These are phyloP conservation scores for Lithobates sylvaticus DNA, from an alignment of 2,797 vertebrate species.

Conservation along the genomic window DNA sequence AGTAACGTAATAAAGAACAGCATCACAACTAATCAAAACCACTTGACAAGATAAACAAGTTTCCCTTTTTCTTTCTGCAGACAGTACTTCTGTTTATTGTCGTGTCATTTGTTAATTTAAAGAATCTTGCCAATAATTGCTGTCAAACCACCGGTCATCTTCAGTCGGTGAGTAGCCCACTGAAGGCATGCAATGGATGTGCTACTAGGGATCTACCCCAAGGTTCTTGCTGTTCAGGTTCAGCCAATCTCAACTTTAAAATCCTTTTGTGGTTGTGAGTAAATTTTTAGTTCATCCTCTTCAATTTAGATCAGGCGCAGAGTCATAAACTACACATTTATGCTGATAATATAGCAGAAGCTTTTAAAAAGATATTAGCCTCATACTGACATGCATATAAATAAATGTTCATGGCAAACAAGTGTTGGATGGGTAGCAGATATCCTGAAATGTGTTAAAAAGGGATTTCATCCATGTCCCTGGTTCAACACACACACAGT, in stretches of 20 bases:
- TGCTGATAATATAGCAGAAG: slow-evolving; percentile 58
- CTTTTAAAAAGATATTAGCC: slow-evolving; percentile 64
- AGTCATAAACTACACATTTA: slow-evolving; percentile 41
- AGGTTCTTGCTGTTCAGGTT: slow-evolving; percentile 40
- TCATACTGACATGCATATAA: slow-evolving; percentile 56
- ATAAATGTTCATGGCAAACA: slow-evolving; percentile 50
- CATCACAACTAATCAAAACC: slow-evolving; percentile 95
- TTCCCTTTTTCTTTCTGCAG: slow-evolving; percentile 82
- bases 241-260: slow-evolving; percentile 44
- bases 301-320: slow-evolving; percentile 64
- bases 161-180: slow-evolving; percentile 16
- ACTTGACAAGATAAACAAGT: slow-evolving; percentile 89
- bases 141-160: slow-evolving; percentile 45
- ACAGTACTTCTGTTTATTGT: slow-evolving; percentile 95
- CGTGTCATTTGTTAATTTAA: slow-evolving; percentile 84
- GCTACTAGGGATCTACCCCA: slow-evolving; percentile 71
- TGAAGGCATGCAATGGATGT: slow-evolving; percentile 3
- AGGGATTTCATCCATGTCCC: slow-evolving; percentile 31
- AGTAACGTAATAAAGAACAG: slow-evolving; percentile 94
- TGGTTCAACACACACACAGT: slow-evolving; percentile 24
- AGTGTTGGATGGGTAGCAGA: slow-evolving; percentile 43
- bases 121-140: slow-evolving; percentile 69
- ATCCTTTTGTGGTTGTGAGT: slow-evolving; percentile 59
- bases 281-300: slow-evolving; percentile 56
- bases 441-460: slow-evolving; percentile 54